Evolutionary conservation across 2,113 vertebrate genomes (phyloP).

Genomic region (Ia io): DNA sequence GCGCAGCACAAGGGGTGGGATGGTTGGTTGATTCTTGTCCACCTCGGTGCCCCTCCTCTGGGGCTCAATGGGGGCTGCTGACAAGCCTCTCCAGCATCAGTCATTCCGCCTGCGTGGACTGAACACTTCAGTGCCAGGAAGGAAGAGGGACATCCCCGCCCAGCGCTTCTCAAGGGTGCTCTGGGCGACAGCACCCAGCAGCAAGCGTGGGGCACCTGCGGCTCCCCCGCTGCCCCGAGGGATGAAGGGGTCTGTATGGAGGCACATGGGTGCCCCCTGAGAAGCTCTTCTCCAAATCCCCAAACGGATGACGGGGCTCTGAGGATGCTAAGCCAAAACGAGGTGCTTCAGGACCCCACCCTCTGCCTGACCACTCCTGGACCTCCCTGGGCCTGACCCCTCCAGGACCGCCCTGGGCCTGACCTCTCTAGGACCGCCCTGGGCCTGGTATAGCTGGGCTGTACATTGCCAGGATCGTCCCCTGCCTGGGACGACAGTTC

Average conservation of each 20-base stretch:
- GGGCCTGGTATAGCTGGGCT: not conserved
- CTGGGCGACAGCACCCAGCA: not conserved
- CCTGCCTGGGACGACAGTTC: no score
- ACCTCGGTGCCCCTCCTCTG: not conserved
- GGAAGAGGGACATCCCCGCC: not conserved
- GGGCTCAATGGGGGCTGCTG: no score
- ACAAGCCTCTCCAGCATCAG: not conserved
- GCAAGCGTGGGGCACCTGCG: not conserved
- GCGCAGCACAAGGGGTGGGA: accelerated
- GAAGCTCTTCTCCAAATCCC: not conserved
- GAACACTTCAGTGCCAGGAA: not conserved
- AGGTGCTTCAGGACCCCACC: accelerated
- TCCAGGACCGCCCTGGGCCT: not conserved
- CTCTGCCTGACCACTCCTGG: not conserved
- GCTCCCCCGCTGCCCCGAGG: not conserved
- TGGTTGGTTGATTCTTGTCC: accelerated
- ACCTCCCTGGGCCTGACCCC: not conserved
- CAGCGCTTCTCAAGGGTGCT: not conserved
- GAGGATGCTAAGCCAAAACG: not conserved
- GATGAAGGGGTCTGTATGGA: accelerated
- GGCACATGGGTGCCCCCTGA: accelerated
- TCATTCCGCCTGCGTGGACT: accelerated
- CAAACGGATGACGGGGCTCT: no score
- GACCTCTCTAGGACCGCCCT: not conserved
- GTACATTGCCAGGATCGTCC: not conserved